Evolutionary conservation across 2,797 vertebrate genomes (phyloP), one percentile per base, ranked within the genome.

Genomic region (Argya squamiceps): DNA sequence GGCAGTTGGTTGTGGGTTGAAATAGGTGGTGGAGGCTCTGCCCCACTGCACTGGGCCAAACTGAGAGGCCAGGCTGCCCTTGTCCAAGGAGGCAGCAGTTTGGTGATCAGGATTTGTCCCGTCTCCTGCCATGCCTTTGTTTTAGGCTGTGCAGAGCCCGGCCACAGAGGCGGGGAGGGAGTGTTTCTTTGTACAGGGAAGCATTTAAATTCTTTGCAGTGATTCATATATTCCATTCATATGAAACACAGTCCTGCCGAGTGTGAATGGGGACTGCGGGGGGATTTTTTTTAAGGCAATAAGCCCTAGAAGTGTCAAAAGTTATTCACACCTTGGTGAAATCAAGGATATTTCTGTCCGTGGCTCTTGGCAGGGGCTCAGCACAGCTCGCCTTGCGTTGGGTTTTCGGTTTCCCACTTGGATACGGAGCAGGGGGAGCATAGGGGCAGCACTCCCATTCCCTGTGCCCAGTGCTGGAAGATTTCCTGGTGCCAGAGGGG

Each of bases 151-250:
- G 20, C 59, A 1, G 78, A 89, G 94, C 96, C 84, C 21, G 14
- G 90, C 92, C 27, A 67, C 91, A 65, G 94, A 92, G 89, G 89
- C 79, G 1, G 87, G 82, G 84, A 96, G 84, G 58, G 88, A 91
- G 89, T 34, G 13, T 95, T 88, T 80, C 90, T 96, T 96, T 97
- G 94, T 88, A 92, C 81, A 59, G 80, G 77, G 92, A 91, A 92
- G 88, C 91, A 68, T 93, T 96, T 93, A 92, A 94, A 79, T 96
- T 95, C 92, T 95, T 93, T 74, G 82, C 90, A 84, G 92, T 96
- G 97, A 97, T 97, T 97, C 97, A 97, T 91, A 97, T 96, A 84
- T 97, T 97, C 97, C 96, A 91, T 96, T 95, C 94, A 95, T 96
- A 89, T 67, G 92, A 92, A 95, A 92, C 94, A 63, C 88, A 84